Evolutionary conservation across 2,888 invertebrate species (phyloP), one percentile per base, ranked within the genome.

Genomic region (Norana najaformis): DNA sequence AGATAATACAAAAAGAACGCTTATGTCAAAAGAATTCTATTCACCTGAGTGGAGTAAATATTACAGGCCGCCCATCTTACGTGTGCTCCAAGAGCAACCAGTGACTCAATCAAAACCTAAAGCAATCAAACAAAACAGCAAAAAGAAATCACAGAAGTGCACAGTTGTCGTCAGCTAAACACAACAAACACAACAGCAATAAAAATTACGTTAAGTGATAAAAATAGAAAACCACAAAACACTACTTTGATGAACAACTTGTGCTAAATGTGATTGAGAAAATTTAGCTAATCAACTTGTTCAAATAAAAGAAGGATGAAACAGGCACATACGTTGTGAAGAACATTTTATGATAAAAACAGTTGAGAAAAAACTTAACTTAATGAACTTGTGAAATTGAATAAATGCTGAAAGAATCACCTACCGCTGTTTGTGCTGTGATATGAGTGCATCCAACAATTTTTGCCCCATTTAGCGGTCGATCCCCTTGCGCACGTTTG

Each of bases 61-160:
- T 99, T 99, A 95, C 99, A 99, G 94, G 98, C 98, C n/a, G 98
- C 98, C 99, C 99, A 99, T 95, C 95, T 96, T 96, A 98, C 98
- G 96, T 98, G 97, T 93, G 99, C 99, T 91, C 99, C 99, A 91
- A 99, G 96, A 95, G 98, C 98, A 90, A 96, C 95, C 0, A 99
- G 96, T 3, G 99, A 99, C 96, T 99, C 99, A 94, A 99, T 99
- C 30, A 99, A 96, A 4, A 99, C 99, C 92, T 93, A n/a, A 23
- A 11, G 6, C 13, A 69, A 69, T 69, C n/a, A 69, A 69, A 69
- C n/a, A 16, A 69, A 69, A 69, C 53, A 69, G n/a, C n/a, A n/a
- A 5, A 69, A 69, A 69, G 69, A 69, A 69, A 69, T 69, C 6
- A 30, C 11, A 69, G 69, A 30, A 69, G n/a, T n/a, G n/a, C 30